phyloP scores from a whole-genome alignment of 2,113 vertebrate genomes.

The Protobothrops flavoviridis region DNA sequence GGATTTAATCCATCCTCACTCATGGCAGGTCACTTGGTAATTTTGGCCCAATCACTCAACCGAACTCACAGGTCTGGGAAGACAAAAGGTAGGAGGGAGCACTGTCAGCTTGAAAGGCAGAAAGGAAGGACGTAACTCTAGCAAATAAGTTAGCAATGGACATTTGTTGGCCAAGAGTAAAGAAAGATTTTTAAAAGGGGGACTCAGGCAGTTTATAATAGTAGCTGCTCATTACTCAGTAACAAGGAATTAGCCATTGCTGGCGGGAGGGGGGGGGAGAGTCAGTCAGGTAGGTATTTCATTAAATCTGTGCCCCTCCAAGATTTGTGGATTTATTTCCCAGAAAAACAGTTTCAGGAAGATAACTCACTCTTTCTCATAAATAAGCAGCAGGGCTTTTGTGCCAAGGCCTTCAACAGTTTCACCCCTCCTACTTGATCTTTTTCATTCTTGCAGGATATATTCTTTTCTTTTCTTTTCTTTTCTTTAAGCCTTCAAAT shows the following conservation, averaged over 20 bases:
- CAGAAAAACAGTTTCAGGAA: constrained; percentile 60
- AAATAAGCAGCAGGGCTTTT: constrained; percentile 59
- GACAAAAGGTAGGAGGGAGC: neutral
- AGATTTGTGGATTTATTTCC: constrained; percentile 43
- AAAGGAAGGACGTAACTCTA: neutral
- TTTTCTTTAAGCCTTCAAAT: neutral
- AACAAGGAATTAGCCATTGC: neutral
- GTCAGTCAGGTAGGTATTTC: constrained; percentile 27
- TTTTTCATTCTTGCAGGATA: constrained; percentile 53
- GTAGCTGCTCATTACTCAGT: rapidly evolving
- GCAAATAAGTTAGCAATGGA: neutral
- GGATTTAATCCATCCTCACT: neutral
- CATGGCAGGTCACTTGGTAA: neutral
- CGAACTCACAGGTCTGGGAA: neutral
- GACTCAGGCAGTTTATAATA: neutral
- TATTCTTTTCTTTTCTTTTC: neutral
- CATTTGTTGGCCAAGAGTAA: neutral
- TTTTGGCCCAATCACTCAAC: neutral
- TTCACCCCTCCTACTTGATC: constrained; percentile 45
- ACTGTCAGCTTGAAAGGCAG: neutral
- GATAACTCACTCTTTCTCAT: constrained; percentile 60
- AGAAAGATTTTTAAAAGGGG: neutral
- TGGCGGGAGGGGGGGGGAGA: neutral
- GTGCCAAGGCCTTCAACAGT: constrained; percentile 64
- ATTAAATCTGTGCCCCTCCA: constrained; percentile 47